A percentile compares a stretch with the other conserved stretches of the same genome.
Evolutionary conservation across 2,888 invertebrate genomes (phyloP).

Genomic region (Lysandra coridon): DNA sequence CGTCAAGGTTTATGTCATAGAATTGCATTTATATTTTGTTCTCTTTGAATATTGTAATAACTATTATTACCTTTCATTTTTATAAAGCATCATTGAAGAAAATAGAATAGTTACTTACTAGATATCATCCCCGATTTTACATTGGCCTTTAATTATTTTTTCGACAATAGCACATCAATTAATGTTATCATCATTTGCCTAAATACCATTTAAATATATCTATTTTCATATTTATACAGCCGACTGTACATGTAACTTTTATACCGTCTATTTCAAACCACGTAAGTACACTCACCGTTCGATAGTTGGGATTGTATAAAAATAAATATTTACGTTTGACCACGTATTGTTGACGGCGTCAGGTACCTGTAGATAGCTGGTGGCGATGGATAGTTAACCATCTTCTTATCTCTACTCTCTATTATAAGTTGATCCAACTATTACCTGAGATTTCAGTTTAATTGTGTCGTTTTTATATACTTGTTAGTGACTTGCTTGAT

Average conservation of each 20-base stretch:
- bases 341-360: conserved; percentile 65
- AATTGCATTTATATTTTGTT: neutral
- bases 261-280: conserved; percentile 31
- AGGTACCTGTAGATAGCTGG: conserved; percentile 66
- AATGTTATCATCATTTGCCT: neutral
- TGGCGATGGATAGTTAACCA: conserved; percentile 43
- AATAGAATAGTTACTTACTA: no score
- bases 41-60: neutral
- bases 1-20: neutral
- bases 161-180: no score
- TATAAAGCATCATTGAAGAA: no score
- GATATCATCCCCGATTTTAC: no score
- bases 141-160: neutral
- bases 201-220: neutral
- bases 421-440: neutral
- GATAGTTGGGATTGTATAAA: conserved; percentile 57
- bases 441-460: neutral
- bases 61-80: neutral
- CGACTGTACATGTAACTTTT: conserved; percentile 29
- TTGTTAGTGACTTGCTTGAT: neutral
- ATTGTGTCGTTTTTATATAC: neutral
- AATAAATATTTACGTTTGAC: conserved; percentile 69
- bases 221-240: conserved; percentile 40
- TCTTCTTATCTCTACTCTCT: neutral
- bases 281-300: conserved; percentile 25